These are phyloP conservation scores for Strigamia transsilvanica DNA, from an alignment of 2,888 invertebrate species.

Conservation along the genomic window DNA sequence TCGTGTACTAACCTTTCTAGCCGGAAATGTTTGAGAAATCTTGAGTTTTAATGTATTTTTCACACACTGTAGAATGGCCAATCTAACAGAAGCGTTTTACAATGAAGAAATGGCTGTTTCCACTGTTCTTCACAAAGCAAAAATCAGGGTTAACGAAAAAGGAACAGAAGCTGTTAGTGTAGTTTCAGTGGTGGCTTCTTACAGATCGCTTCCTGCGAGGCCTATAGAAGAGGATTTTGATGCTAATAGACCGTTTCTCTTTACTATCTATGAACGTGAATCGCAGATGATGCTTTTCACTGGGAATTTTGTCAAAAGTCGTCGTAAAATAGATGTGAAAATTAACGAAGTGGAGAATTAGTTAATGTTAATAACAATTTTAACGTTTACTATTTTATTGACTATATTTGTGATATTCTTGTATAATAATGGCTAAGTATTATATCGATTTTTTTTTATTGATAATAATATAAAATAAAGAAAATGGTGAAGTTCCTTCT, in stretches of 20 bases:
- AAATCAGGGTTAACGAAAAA: constrained; percentile 4
- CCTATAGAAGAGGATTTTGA: constrained; percentile 1
- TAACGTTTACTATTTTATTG: too few relatives aligned
- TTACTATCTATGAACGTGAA: constrained; percentile 4
- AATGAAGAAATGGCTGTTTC: not conserved
- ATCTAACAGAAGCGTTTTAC: not conserved
- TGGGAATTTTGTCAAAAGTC: not conserved
- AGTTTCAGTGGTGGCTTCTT: not conserved
- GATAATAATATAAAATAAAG: too few relatives aligned
- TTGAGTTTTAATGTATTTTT: not conserved
- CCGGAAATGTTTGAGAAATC: not conserved
- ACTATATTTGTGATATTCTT: too few relatives aligned
- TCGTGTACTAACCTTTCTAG: not conserved
- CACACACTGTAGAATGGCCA: not conserved
- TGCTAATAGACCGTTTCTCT: constrained; percentile 9
- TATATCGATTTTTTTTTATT: too few relatives aligned
- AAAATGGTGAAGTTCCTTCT: too few relatives aligned
- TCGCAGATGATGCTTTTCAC: not conserved
- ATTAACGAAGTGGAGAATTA: not conserved
- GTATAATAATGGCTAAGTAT: too few relatives aligned
- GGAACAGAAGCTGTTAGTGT: not conserved
- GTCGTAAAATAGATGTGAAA: not conserved
- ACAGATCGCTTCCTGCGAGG: constrained; percentile 10
- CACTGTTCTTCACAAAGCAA: constrained; percentile 24
- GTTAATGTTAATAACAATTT: not conserved